Percentiles rank a stretch among this genome's conserved stretches.
phyloP scores from a whole-genome alignment of 2,113 vertebrate genomes.

The Phalacrocorax pelagicus region DNA sequence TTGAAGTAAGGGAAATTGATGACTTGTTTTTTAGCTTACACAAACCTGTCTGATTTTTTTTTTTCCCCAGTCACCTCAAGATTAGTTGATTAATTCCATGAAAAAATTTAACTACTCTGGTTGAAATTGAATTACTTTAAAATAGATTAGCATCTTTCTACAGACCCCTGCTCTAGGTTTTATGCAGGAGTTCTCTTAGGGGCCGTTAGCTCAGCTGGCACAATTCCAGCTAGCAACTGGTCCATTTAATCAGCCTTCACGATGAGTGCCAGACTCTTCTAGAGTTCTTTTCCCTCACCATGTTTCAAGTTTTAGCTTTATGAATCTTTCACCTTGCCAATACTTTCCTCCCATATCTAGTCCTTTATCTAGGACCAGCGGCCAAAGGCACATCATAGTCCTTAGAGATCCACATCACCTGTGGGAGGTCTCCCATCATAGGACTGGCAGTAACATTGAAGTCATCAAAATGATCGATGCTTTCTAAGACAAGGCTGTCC shows the following conservation, averaged over 20 bases:
- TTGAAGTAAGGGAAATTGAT: background rate
- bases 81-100: background rate
- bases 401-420: background rate
- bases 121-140: background rate
- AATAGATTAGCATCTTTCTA: background rate
- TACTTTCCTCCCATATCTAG: background rate
- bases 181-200: too few relatives aligned
- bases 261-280: too few relatives aligned
- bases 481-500: background rate
- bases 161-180: background rate
- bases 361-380: background rate
- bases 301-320: background rate
- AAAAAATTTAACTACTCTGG: background rate
- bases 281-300: background rate
- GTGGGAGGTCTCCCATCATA: background rate
- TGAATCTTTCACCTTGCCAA: background rate
- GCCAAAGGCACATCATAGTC: background rate
- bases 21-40: background rate
- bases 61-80: background rate
- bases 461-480: background rate
- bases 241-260: background rate
- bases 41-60: background rate
- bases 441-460: background rate
- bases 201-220: background rate
- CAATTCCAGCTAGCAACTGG: background rate